phyloP scores from a whole-genome alignment of 2,113 vertebrate species.

The Brienomyrus brachyistius region DNA sequence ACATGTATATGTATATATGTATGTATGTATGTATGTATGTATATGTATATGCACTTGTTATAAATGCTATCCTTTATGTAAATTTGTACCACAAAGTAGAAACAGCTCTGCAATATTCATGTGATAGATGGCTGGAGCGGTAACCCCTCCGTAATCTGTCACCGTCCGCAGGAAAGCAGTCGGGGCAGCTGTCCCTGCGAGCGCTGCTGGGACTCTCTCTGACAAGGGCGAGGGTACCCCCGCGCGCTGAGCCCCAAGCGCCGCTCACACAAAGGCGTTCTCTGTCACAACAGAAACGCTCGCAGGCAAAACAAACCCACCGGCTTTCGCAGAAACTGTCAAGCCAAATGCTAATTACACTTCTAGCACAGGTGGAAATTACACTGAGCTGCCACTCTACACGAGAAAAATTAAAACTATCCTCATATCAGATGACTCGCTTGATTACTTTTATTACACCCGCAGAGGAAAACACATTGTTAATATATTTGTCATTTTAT shows the following conservation, averaged over 20 bases:
- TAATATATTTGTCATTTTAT: background rate
- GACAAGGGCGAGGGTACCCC: background rate
- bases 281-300: background rate
- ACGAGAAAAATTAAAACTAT: background rate
- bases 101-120: background rate
- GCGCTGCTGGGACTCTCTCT: background rate
- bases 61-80: background rate
- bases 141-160: background rate
- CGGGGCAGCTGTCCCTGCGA: background rate
- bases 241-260: background rate
- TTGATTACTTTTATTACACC: background rate
- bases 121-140: background rate
- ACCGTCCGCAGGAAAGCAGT: background rate
- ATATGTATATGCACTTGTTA: background rate
- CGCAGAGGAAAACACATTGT: background rate
- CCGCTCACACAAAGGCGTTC: background rate
- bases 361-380: background rate
- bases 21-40: too few relatives aligned
- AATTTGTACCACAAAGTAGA: background rate
- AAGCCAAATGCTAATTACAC: background rate
- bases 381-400: background rate
- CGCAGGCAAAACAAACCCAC: background rate
- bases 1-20: too few relatives aligned
- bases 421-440: background rate
- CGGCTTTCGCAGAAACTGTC: background rate